phyloP scores from a whole-genome alignment of 23 tunicate genomes.

The Halocynthia roretzi region DNA sequence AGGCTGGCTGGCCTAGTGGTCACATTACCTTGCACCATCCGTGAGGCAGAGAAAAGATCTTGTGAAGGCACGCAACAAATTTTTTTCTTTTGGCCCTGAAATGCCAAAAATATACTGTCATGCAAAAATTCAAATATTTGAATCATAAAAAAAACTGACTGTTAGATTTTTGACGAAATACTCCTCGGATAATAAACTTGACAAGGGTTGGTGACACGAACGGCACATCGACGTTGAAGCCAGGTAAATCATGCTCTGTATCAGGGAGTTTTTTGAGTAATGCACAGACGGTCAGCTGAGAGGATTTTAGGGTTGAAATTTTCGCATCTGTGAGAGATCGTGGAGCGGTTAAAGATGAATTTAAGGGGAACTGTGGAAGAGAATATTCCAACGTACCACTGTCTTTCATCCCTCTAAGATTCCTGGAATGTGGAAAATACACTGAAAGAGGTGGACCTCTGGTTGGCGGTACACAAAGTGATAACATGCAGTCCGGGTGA shows the following conservation, averaged over 20 bases:
- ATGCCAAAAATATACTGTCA: neutral
- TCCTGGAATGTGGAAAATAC: constrained; percentile 32
- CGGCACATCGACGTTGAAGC: constrained; percentile 62
- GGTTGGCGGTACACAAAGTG: constrained; percentile 43
- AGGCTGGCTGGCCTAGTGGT: too few relatives aligned
- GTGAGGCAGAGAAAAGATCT: constrained; percentile 63
- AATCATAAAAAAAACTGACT: neutral
- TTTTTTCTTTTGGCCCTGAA: constrained; percentile 16
- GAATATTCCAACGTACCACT: constrained; percentile 3
- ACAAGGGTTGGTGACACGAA: constrained; percentile 40
- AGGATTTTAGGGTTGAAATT: constrained; percentile 13
- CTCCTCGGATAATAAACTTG: constrained; percentile 58
- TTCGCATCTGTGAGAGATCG: neutral
- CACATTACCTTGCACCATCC: constrained; percentile 22
- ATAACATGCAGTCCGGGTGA: constrained; percentile 27
- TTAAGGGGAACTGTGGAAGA: neutral
- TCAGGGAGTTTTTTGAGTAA: constrained; percentile 33
- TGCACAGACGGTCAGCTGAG: constrained; percentile 19
- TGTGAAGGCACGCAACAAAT: constrained; percentile 45
- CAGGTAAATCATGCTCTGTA: constrained; percentile 35
- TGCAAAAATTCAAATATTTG: neutral
- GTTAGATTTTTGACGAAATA: constrained; percentile 30
- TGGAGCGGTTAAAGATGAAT: neutral
- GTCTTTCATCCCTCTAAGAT: constrained; percentile 35
- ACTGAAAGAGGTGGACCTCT: constrained; percentile 50